Conservation (phyloP, 2,113 vertebrate genomes). For the Antennarius striatus region DNA sequence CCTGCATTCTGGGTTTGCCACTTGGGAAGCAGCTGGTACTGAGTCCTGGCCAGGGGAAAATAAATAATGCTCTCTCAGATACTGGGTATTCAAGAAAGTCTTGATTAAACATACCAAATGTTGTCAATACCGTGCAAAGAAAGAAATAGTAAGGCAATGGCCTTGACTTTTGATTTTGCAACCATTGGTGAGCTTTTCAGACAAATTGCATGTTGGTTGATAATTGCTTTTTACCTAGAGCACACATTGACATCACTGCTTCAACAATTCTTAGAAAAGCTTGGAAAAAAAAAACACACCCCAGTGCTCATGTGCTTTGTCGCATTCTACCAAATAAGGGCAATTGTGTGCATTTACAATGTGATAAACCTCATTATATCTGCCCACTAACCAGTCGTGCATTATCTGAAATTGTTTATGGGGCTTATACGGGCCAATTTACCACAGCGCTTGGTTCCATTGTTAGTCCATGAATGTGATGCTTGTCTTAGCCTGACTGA, state of each 20-base stretch:
- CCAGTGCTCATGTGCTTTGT: constrained; percentile 51
- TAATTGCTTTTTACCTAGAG: constrained; percentile 40
- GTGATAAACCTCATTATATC: constrained; percentile 76
- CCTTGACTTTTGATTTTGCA: constrained; percentile 63
- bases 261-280: constrained; percentile 35
- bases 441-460: constrained; percentile 71
- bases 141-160: background rate
- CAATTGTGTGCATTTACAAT: constrained; percentile 75
- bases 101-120: constrained; percentile 67
- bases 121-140: constrained; percentile 45
- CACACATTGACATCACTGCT: constrained; percentile 25
- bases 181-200: constrained; percentile 53
- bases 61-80: constrained; percentile 55
- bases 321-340: constrained; percentile 64
- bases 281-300: constrained; percentile 43
- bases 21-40: constrained; percentile 53
- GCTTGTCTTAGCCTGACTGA: constrained; percentile 77
- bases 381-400: constrained; percentile 74
- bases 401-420: constrained; percentile 78
- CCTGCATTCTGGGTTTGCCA: constrained; percentile 57
- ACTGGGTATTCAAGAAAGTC: constrained; percentile 53
- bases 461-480: constrained; percentile 75
- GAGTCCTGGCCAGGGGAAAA: constrained; percentile 58
- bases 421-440: constrained; percentile 74
- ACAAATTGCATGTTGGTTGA: constrained; percentile 43